A percentile compares a stretch with the other conserved stretches of the same genome.
Conservation (phyloP, 2,113 vertebrate species). For the Brachirus orientalis region DNA sequence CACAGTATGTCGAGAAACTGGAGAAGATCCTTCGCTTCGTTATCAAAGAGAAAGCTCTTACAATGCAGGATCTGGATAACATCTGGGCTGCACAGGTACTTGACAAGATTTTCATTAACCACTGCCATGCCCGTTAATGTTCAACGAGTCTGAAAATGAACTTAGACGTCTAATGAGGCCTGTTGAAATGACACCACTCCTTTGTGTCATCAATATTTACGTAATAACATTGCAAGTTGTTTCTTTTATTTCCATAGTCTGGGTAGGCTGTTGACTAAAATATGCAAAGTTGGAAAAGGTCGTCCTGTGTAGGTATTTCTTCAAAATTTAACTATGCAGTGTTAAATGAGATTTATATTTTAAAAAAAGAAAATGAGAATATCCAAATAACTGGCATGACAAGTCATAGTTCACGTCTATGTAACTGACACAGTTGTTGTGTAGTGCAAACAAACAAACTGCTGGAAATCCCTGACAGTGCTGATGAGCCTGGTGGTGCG, state of each 20-base stretch:
- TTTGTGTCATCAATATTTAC: not conserved
- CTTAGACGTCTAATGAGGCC: no score
- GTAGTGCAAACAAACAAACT: not conserved
- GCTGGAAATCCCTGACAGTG: not conserved
- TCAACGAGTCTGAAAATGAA: no score
- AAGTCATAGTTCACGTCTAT: not conserved
- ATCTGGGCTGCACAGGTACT: constrained; percentile 99
- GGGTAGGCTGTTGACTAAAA: not conserved
- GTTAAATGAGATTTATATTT: not conserved
- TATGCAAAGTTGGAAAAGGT: not conserved
- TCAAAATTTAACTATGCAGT: not conserved
- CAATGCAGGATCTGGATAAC: constrained; percentile 98
- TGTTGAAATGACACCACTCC: no score
- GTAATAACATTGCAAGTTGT: not conserved
- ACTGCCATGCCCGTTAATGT: no score
- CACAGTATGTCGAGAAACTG: constrained; percentile 98
- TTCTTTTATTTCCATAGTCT: not conserved
- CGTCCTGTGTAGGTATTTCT: not conserved
- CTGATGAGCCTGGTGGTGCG: not conserved
- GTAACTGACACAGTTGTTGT: not conserved
- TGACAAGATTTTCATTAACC: not conserved
- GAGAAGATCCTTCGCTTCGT: constrained; percentile 99
- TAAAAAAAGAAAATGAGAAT: not conserved
- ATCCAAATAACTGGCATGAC: not conserved
- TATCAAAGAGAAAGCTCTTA: constrained; percentile 99